These are phyloP conservation scores for Pygathrix nemaeus DNA, from an alignment of 2,113 vertebrate genomes.

Conservation along the genomic window DNA sequence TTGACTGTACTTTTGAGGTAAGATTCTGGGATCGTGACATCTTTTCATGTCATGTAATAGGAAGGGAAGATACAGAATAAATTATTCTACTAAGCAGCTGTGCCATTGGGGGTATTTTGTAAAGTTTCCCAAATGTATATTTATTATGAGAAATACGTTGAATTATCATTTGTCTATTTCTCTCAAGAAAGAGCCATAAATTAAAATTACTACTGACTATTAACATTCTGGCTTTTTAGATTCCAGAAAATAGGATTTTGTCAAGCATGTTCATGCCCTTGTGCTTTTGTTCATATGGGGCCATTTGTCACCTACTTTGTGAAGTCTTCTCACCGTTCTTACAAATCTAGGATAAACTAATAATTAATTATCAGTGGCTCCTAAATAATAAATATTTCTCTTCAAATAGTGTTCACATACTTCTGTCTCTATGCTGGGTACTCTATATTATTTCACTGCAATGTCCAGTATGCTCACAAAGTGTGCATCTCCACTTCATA, in stretches of 20 bases:
- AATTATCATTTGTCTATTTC: neutral
- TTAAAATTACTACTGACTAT: conserved; percentile 10
- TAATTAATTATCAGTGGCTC: neutral
- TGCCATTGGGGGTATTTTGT: neutral
- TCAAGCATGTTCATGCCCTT: neutral
- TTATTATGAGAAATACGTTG: neutral
- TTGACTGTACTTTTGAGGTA: neutral
- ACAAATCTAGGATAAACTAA: neutral
- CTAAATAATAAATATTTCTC: neutral
- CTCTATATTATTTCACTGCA: neutral
- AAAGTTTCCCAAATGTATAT: neutral
- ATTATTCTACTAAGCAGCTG: neutral
- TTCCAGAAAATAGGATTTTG: neutral
- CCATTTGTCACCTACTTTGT: neutral
- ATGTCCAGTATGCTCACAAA: neutral
- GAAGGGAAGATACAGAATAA: neutral
- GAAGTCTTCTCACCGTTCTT: neutral
- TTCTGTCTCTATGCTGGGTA: neutral
- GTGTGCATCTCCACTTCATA: neutral
- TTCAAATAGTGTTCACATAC: accelerated
- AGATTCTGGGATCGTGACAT: neutral
- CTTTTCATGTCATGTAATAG: neutral
- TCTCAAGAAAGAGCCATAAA: neutral
- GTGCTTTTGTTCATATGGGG: neutral
- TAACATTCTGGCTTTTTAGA: neutral